Percentiles rank a stretch among this genome's conserved stretches.
These are phyloP conservation scores for Bombus affinis DNA, from an alignment of 1,140 invertebrate species.

Conservation along the genomic window DNA sequence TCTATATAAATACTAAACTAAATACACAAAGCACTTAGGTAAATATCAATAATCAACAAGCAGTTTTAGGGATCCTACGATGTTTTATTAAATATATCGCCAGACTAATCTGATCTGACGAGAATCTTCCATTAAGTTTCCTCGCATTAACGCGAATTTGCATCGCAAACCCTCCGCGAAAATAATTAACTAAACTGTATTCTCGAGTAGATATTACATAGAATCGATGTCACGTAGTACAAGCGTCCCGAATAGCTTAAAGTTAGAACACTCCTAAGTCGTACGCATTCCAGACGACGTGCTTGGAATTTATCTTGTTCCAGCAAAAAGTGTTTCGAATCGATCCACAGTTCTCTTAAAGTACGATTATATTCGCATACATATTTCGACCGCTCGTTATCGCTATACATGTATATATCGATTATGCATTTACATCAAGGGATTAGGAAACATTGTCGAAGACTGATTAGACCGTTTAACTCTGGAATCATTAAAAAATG, in stretches of 20 bases:
- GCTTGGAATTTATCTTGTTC: background rate
- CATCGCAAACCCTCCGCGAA: background rate
- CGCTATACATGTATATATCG: no score
- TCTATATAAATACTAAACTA: background rate
- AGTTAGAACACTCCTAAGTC: constrained; percentile 7
- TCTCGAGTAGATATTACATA: background rate
- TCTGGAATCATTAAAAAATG: background rate
- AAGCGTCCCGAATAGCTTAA: constrained; percentile 4
- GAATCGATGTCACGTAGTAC: background rate
- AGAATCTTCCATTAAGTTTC: background rate
- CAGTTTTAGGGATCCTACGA: background rate
- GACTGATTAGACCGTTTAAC: background rate
- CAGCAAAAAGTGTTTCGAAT: background rate
- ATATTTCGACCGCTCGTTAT: background rate
- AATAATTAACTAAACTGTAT: constrained; percentile 1
- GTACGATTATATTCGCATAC: background rate
- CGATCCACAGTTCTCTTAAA: background rate
- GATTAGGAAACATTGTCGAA: background rate
- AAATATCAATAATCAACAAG: background rate
- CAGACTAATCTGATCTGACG: background rate
- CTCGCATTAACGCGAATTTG: background rate
- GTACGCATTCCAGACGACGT: background rate
- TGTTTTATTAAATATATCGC: background rate
- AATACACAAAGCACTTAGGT: background rate
- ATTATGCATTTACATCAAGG: background rate